These are phyloP conservation scores for Odontophorus gujanensis DNA, from an alignment of 2,113 vertebrate genomes.

Conservation along the genomic window DNA sequence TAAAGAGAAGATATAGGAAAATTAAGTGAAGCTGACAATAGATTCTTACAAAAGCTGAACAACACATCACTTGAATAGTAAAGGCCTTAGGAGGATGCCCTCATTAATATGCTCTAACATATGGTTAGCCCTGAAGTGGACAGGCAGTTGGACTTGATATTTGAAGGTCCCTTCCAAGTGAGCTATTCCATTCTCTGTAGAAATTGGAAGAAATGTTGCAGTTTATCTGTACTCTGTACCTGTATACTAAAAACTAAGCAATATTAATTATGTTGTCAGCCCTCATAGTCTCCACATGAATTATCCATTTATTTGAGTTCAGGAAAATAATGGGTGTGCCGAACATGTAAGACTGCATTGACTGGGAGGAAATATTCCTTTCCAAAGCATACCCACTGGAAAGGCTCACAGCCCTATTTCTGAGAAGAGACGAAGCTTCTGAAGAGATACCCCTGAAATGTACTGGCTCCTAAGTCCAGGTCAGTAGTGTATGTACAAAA, in stretches of 20 bases:
- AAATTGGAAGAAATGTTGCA: neutral
- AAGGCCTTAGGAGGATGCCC: neutral
- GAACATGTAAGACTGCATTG: neutral
- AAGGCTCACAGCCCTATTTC: neutral
- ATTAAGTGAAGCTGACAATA: neutral
- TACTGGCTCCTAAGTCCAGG: neutral
- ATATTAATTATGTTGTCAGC: conserved; percentile 32
- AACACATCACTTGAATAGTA: neutral
- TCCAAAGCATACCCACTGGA: neutral
- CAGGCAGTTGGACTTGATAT: neutral
- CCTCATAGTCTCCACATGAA: neutral
- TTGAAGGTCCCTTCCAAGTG: neutral
- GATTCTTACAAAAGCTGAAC: neutral
- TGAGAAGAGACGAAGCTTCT: neutral
- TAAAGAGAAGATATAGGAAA: neutral
- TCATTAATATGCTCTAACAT: neutral
- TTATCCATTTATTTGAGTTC: conserved; percentile 13
- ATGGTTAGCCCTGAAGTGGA: neutral
- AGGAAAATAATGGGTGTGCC: neutral
- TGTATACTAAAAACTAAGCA: neutral
- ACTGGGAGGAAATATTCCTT: neutral
- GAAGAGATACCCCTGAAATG: neutral
- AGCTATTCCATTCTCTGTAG: neutral
- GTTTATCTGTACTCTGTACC: neutral
- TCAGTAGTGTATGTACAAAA: neutral